These are phyloP conservation scores for Ecdyonurus torrentis DNA, from an alignment of 2,888 invertebrate genomes.

Conservation along the genomic window DNA sequence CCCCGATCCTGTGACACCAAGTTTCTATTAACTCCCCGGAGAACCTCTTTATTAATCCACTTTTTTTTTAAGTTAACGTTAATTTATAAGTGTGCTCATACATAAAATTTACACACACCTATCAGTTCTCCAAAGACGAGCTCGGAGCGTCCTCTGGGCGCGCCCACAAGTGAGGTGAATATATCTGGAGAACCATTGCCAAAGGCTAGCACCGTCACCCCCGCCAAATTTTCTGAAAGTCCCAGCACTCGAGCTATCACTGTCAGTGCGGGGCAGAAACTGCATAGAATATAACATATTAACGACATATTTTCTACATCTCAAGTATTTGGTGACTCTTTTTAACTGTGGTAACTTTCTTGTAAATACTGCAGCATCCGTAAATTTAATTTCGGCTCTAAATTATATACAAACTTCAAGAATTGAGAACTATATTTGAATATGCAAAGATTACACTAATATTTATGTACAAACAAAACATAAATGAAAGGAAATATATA, in stretches of 20 bases:
- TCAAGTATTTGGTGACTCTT: too few relatives aligned
- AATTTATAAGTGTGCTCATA: too few relatives aligned
- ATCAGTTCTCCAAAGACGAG: conserved; percentile 26
- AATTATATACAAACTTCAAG: too few relatives aligned
- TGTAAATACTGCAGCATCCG: too few relatives aligned
- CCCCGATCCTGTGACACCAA: conserved; percentile 28
- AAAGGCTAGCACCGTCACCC: conserved; percentile 50
- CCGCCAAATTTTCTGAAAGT: conserved; percentile 37
- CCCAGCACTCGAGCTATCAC: conserved; percentile 28
- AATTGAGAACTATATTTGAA: too few relatives aligned
- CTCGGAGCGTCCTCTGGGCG: conserved; percentile 22
- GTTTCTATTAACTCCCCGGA: not conserved
- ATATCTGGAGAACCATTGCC: conserved; percentile 55
- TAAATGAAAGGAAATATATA: conserved; percentile 10
- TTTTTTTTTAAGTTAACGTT: too few relatives aligned
- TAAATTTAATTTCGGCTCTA: too few relatives aligned
- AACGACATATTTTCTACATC: not conserved
- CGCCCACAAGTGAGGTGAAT: conserved; percentile 40
- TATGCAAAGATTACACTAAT: too few relatives aligned
- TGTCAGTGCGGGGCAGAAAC: conserved; percentile 36
- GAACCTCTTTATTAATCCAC: too few relatives aligned
- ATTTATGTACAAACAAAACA: not conserved
- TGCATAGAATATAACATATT: conserved; percentile 24
- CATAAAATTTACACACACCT: conserved; percentile 17
- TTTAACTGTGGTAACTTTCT: too few relatives aligned